Conservation (phyloP, 30 jellyfish, hydroid and myxozoan genomes). For the Phacellophora camtschatica region DNA sequence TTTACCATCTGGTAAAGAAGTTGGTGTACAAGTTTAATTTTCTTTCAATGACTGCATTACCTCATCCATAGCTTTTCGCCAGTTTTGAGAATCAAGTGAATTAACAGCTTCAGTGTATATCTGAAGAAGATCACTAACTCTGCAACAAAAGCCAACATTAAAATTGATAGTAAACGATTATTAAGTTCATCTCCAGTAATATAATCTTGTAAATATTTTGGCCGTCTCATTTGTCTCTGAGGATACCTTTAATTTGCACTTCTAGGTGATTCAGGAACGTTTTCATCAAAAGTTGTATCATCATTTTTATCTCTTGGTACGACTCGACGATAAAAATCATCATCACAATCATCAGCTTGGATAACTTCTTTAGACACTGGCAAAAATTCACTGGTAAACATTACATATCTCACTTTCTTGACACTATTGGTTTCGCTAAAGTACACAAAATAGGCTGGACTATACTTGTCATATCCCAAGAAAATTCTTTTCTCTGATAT, state of each 20-base stretch:
- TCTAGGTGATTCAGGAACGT: background rate
- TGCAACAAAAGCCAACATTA: constrained; percentile 7
- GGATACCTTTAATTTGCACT: constrained; percentile 27
- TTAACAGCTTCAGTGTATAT: constrained; percentile 9
- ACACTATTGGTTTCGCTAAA: constrained; percentile 2
- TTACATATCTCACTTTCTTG: constrained; percentile 25
- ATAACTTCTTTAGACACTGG: background rate
- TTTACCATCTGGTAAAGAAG: constrained; percentile 22
- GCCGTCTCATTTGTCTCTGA: no score
- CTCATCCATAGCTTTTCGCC: constrained; percentile 31
- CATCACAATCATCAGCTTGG: background rate
- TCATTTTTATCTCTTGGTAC: background rate
- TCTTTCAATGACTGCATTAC: background rate
- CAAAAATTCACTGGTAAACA: background rate
- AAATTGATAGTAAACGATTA: background rate
- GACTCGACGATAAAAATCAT: background rate
- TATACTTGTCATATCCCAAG: constrained; percentile 51
- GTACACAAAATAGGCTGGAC: constrained; percentile 51
- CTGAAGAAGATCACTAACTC: background rate
- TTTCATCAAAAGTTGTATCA: background rate
- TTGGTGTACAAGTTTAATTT: background rate
- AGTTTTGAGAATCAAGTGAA: background rate
- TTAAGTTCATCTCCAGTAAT: constrained; percentile 20
- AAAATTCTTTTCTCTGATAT: constrained; percentile 43
- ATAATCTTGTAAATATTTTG: constrained; percentile 8